These are phyloP conservation scores for Philaethria dido DNA, from an alignment of 2,888 invertebrate species.

Conservation along the genomic window DNA sequence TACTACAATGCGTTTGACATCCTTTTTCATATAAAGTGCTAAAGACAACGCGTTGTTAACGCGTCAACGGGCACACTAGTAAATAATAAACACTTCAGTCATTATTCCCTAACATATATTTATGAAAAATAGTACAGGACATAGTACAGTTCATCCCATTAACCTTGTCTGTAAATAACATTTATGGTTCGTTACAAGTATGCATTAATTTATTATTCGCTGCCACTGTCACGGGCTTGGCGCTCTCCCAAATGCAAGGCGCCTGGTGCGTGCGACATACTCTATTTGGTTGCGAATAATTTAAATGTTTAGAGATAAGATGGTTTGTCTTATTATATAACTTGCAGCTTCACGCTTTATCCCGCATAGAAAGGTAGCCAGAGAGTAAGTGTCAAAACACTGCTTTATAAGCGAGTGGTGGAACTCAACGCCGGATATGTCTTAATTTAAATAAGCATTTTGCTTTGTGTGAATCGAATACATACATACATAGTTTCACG, in stretches of 20 bases:
- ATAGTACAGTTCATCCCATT: conserved; percentile 20
- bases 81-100: too few species aligned
- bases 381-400: too few species aligned
- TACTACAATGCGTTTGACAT: too few species aligned
- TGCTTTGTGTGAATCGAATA: too few species aligned
- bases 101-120: too few species aligned
- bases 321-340: neutral
- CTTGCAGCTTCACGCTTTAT: neutral
- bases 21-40: too few species aligned
- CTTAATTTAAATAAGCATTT: too few species aligned
- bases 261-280: conserved; percentile 43
- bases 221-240: conserved; percentile 40
- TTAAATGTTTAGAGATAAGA: conserved; percentile 35
- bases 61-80: too few species aligned
- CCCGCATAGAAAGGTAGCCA: neutral
- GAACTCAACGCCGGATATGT: too few species aligned
- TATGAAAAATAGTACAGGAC: neutral
- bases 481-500: too few species aligned
- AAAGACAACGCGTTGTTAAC: too few species aligned
- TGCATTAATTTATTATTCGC: conserved; percentile 43
- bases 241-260: conserved; percentile 41
- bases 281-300: conserved; percentile 41
- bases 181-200: conserved; percentile 40
- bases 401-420: too few species aligned
- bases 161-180: conserved; percentile 39